A percentile compares a stretch with the other conserved stretches of the same genome.
Evolutionary conservation across 1,140 invertebrate genomes (phyloP).

Genomic region (Musca domestica): DNA sequence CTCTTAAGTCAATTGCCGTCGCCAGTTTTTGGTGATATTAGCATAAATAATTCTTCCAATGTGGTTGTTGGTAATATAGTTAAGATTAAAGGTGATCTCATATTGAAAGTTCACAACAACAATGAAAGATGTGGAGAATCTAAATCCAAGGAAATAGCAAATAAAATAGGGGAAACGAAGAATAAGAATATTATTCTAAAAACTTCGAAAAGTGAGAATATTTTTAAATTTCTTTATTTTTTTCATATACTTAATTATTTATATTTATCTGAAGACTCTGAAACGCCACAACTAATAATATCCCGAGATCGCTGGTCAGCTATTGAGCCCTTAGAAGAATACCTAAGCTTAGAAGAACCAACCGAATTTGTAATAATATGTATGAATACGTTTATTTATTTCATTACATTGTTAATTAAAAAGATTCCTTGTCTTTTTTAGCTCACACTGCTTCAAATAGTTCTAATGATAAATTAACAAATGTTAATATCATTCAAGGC

Average conservation of each 20-base stretch:
- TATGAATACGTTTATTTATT: neutral
- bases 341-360: neutral
- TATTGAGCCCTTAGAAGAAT: neutral
- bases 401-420: neutral
- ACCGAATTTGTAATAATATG: slow-evolving; percentile 5
- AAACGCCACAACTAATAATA: neutral
- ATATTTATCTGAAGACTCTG: too few species aligned
- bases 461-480: slow-evolving; percentile 51
- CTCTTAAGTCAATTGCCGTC: neutral
- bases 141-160: neutral
- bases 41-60: neutral
- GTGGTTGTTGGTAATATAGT: neutral
- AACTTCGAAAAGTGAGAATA: neutral
- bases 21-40: neutral
- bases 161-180: neutral
- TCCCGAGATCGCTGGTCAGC: neutral
- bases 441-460: slow-evolving; percentile 56
- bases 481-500: slow-evolving; percentile 51
- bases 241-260: too few species aligned
- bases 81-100: slow-evolving; percentile 8
- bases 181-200: neutral
- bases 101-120: neutral
- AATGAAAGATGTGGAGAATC: neutral
- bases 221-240: too few species aligned
- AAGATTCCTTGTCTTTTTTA: slow-evolving; percentile 31